Conservation (phyloP, 1,140 invertebrate genomes). For the Teleopsis dalmanni region DNA sequence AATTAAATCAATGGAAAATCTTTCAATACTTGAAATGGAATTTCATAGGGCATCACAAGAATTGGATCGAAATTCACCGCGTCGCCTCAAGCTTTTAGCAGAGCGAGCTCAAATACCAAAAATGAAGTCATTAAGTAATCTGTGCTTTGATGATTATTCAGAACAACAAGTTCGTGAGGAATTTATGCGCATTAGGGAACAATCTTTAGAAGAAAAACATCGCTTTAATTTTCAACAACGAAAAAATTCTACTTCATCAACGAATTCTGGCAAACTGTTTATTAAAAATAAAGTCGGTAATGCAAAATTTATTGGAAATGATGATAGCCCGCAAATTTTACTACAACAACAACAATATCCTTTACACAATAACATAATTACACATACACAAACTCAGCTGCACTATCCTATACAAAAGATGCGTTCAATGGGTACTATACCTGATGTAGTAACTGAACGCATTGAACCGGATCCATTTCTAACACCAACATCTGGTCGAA, state of each 20-base stretch:
- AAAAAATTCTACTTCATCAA: constrained; percentile 32
- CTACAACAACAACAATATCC: constrained; percentile 5
- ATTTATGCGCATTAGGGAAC: constrained; percentile 29
- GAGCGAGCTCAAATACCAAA: constrained; percentile 34
- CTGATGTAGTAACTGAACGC: constrained; percentile 34
- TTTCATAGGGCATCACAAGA: constrained; percentile 40
- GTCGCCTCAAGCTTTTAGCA: constrained; percentile 31
- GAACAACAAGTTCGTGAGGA: constrained; percentile 31
- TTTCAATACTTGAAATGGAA: constrained; percentile 40
- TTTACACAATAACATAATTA: too few relatives aligned
- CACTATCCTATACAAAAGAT: constrained; percentile 42
- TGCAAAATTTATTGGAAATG: constrained; percentile 41
- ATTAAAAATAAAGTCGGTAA: constrained; percentile 40
- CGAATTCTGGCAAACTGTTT: constrained; percentile 29
- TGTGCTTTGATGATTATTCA: constrained; percentile 34
- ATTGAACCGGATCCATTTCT: constrained; percentile 38
- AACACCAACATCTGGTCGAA: constrained; percentile 31
- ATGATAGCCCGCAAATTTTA: constrained; percentile 33
- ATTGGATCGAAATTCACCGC: constrained; percentile 37
- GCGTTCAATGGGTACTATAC: constrained; percentile 42
- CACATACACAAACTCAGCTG: neutral
- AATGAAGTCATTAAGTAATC: constrained; percentile 42
- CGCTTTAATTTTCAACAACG: constrained; percentile 27
- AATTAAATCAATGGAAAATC: constrained; percentile 42
- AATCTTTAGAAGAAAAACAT: constrained; percentile 24